Base-by-base conservation (phyloP, 1,140 invertebrate species). In the Spodoptera frugiperda region DNA sequence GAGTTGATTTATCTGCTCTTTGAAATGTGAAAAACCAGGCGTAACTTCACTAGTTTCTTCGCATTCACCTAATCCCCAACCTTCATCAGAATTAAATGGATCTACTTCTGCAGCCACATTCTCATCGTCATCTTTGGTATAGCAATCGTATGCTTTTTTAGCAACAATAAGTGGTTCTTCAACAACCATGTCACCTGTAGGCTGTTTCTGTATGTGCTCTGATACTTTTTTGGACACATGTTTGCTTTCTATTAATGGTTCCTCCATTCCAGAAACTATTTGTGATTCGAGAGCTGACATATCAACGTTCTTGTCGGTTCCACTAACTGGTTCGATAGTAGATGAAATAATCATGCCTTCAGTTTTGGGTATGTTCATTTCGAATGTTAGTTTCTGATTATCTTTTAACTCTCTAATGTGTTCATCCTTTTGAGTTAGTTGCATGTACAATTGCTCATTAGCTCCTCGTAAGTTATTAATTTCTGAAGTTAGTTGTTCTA, bases 61-160 rank as follows among this genome's bases (percentile, higher is more conserved):
- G 76, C 57, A 72, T 39, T 86, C 84, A 54, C 84, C 90, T 14
- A 94, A 78, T 1, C 91, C 92, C 92, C 92, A 94, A 57, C 92
- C 92, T 85, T 94, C 92, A 48, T 94, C 90, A 6, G 92, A 93
- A 83, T 93, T 92, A 68, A 94, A 94, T 10, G 91, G 91, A 86
- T 94, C 91, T 49, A 48, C 49, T 57, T 84, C 82, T 65, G 82
- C 71, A 14, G 21, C 33, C 17, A 71, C 65, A 70, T 17, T 49
- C 39, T 84, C 72, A 15, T 84, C 82, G 14, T 80, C 82, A 17
- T 85, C 84, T 68, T 84, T 81, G 54, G 88, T 86, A 61, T 91
- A 91, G 76, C 95, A 96, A 1, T 94, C 39, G 79, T 95, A 96
- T 1, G 95, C 90, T 77, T 93, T 95, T 84, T 95, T 94, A 48